phyloP scores from a whole-genome alignment of 2,888 invertebrate genomes.

The Lycocerus yunnanus region DNA sequence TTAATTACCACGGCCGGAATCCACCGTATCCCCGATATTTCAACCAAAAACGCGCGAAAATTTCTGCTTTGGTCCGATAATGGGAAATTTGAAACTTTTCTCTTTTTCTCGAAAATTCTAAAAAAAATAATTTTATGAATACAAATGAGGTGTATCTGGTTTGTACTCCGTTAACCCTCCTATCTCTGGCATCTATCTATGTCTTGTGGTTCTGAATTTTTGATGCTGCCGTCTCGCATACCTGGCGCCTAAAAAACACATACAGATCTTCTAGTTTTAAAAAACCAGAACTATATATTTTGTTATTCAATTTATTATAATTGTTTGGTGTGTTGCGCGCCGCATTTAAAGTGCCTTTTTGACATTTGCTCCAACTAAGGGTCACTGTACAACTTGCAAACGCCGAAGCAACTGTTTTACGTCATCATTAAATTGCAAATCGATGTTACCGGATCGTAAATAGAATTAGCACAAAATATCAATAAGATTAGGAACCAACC shows the following conservation, averaged over 20 bases:
- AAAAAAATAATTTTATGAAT: background rate
- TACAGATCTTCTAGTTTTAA: slow-evolving; percentile 10
- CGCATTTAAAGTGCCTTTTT: slow-evolving; percentile 10
- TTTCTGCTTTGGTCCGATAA: too few species aligned
- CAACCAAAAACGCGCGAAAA: background rate
- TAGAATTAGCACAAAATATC: background rate
- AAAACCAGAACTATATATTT: slow-evolving; percentile 22
- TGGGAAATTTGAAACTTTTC: background rate
- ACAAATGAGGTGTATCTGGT: background rate
- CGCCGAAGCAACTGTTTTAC: background rate
- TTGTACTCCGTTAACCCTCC: slow-evolving; percentile 4
- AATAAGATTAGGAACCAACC: background rate
- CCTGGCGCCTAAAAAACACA: slow-evolving; percentile 28
- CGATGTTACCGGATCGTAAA: background rate
- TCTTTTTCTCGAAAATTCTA: background rate
- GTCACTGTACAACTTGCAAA: background rate
- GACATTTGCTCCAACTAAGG: background rate
- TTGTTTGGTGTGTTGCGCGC: slow-evolving; percentile 6
- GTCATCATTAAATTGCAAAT: background rate
- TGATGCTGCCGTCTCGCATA: slow-evolving; percentile 31
- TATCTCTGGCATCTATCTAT: slow-evolving; percentile 35
- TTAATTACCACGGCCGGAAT: too few species aligned
- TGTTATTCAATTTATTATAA: slow-evolving; percentile 19
- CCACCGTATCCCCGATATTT: too few species aligned
- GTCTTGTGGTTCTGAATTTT: slow-evolving; percentile 32